A percentile compares a stretch with the other conserved stretches of the same genome.
phyloP scores from a whole-genome alignment of 1,140 invertebrate species.

The Matsumurasca onukii region DNA sequence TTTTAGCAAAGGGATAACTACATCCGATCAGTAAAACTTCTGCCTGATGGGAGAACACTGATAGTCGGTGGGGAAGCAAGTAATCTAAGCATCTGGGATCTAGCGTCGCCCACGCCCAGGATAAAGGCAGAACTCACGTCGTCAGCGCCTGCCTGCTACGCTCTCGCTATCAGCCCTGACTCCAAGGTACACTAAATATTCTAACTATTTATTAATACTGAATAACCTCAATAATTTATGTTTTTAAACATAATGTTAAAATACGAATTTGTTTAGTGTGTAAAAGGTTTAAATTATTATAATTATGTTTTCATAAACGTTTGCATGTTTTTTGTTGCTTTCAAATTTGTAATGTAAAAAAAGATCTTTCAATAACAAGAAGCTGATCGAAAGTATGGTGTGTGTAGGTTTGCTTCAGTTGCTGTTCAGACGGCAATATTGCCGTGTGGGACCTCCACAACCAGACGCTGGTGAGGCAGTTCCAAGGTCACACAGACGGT shows the following conservation, averaged over 20 bases:
- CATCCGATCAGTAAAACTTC: slow-evolving; percentile 86
- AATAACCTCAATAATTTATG: too few species aligned
- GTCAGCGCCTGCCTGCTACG: slow-evolving; percentile 92
- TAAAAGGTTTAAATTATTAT: too few species aligned
- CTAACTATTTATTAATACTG: too few species aligned
- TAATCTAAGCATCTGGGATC: slow-evolving; percentile 88
- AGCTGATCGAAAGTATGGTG: too few species aligned
- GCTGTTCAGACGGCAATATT: slow-evolving; percentile 96
- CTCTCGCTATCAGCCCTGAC: slow-evolving; percentile 85
- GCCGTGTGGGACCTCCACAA: slow-evolving; percentile 97
- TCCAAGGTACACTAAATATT: slow-evolving; percentile 64
- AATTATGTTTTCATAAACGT: too few species aligned
- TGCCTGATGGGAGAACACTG: slow-evolving; percentile 86
- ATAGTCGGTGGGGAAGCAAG: slow-evolving; percentile 92
- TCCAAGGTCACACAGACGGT: slow-evolving; percentile 94
- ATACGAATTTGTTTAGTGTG: too few species aligned
- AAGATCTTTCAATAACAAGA: too few species aligned
- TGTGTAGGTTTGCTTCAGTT: slow-evolving; percentile 81
- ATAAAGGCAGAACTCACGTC: slow-evolving; percentile 95
- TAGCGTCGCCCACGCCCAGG: slow-evolving; percentile 80
- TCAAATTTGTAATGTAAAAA: too few species aligned
- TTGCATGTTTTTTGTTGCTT: too few species aligned
- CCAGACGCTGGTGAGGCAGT: slow-evolving; percentile 88
- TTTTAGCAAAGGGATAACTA: slow-evolving; percentile 79
- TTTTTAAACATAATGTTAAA: too few species aligned